Base-by-base conservation (phyloP, 1,140 invertebrate genomes). In the Fopius arisanus region DNA sequence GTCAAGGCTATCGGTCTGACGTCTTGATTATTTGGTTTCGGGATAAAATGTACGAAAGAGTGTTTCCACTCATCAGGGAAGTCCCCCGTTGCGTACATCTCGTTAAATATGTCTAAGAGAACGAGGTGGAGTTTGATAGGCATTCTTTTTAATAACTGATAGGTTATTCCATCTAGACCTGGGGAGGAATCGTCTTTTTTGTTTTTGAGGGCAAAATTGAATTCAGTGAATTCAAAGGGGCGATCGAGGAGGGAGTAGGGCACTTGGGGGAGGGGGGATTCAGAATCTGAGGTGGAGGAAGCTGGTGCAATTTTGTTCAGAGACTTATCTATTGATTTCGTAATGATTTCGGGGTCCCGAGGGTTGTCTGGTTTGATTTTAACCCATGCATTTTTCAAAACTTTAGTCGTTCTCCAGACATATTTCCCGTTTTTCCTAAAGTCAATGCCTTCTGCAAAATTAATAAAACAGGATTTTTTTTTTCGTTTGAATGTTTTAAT, bases 351-450 rank as follows among this genome's bases (percentile, higher is more conserved):
- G 43, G 43, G 43, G 9, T 48, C 6, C 43, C 3, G n/a, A n/a
- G n/a, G n/a, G n/a, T n/a, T 48, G 19, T 29, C 23, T 21, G 71
- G 26, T 48, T 66, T 37, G 28, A 29, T 69, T 23, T 72, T 75
- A 16, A 62, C 21, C 67, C 54, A 72, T 63, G 40, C 26, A 43
- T 73, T 76, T 51, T 70, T 76, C 19, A 76, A 68, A n/a, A 76
- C 59, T 65, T n/a, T n/a, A n/a, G n/a, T n/a, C n/a, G n/a, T n/a
- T n/a, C n/a, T n/a, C n/a, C n/a, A n/a, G n/a, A n/a, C 67, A 29
- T 73, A 67, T 4, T 5, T 19, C 5, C 16, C 19, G 21, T 73
- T 41, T 4, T 16, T 33, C 41, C n/a, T 59, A 6, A 16, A 65
- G 28, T 73, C 63, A 10, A 73, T 3, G 28, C 21, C 54, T 6